Base-by-base conservation (phyloP, 2,797 vertebrate species). In the Siniperca scherzeri region DNA sequence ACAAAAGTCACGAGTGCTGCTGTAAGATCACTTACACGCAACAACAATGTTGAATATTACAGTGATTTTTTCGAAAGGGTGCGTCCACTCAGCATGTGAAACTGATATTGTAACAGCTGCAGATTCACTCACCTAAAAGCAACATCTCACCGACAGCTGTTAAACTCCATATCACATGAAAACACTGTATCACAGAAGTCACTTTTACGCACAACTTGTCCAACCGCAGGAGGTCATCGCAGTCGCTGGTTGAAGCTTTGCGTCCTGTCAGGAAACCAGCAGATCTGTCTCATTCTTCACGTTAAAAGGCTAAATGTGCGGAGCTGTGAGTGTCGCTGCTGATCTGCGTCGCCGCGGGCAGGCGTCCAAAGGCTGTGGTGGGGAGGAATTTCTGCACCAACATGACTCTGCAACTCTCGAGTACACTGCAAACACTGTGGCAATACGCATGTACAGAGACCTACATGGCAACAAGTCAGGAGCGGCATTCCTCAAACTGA, bases 341-440 rank as follows among this genome's bases (percentile, higher is more conserved):
- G 70, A 25, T 17, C 21, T 62, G 62, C 52, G 70, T 50, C 42
- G 68, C 74, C 7, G 68, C 64, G 48, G 79, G 78, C 80, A 10
- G 5, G 13, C 22, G 42, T 89, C 85, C 89, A 80, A 53, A 36
- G 19, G 56, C 50, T 11, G 72, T 46, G 76, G 25, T 5, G 25
- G 46, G 74, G 69, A 84, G 86, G 80, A 78, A 85, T 82, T 80
- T 75, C 79, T 83, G 90, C 93, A 91, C 87, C 93, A 80, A 87
- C 94, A 91, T 96, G 95, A 96, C 95, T 93, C 59, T 86, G 95
- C 95, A 95, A 92, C 85, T 93, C 73, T 81, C 6, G 40, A 66
- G 57, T 2, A 21, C 69, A 19, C n/a, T 25, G 75, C 74, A 36
- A 68, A 50, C 64, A 27, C 1, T 1, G 79, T 40, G 40, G 36